Percentiles rank a stretch among this genome's conserved stretches.
Evolutionary conservation across 2,797 vertebrate genomes (phyloP).

Genomic region (Vespertilio murinus): DNA sequence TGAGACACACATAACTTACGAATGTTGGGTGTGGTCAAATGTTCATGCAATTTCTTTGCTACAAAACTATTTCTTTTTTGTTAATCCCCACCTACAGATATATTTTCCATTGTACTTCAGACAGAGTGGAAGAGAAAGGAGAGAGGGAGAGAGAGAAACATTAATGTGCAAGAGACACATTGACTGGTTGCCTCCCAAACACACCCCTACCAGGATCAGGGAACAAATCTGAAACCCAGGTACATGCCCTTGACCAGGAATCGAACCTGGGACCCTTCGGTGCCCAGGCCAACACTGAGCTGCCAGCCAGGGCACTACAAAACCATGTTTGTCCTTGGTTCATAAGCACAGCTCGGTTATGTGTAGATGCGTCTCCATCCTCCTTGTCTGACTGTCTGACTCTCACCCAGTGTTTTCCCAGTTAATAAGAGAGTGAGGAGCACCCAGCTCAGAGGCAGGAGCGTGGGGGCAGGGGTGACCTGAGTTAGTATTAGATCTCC

Average conservation of each 20-base stretch:
- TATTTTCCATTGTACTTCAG: too few species aligned
- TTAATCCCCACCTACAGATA: too few species aligned
- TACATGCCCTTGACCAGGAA: too few species aligned
- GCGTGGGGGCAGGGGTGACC: slow-evolving; percentile 51
- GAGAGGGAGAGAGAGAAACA: too few species aligned
- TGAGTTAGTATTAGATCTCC: slow-evolving; percentile 82
- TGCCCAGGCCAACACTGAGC: too few species aligned
- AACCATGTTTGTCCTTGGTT: rapidly evolving
- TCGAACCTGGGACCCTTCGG: too few species aligned
- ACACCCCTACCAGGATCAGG: too few species aligned
- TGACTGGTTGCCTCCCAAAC: too few species aligned
- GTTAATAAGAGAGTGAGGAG: background rate
- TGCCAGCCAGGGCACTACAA: too few species aligned
- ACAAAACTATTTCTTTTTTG: background rate
- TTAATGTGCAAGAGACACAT: too few species aligned
- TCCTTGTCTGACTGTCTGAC: slow-evolving; percentile 31
- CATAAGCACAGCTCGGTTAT: rapidly evolving
- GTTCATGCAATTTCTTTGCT: rapidly evolving
- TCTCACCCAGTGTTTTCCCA: background rate
- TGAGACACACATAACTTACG: rapidly evolving
- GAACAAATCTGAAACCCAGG: too few species aligned
- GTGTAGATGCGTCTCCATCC: rapidly evolving
- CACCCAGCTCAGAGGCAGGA: slow-evolving; percentile 6
- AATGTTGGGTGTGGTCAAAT: rapidly evolving
- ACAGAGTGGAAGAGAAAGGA: too few species aligned